A percentile compares a stretch with the other conserved stretches of the same genome.
Evolutionary conservation across 2,888 invertebrate species (phyloP).

Genomic region (Carabus problematicus): DNA sequence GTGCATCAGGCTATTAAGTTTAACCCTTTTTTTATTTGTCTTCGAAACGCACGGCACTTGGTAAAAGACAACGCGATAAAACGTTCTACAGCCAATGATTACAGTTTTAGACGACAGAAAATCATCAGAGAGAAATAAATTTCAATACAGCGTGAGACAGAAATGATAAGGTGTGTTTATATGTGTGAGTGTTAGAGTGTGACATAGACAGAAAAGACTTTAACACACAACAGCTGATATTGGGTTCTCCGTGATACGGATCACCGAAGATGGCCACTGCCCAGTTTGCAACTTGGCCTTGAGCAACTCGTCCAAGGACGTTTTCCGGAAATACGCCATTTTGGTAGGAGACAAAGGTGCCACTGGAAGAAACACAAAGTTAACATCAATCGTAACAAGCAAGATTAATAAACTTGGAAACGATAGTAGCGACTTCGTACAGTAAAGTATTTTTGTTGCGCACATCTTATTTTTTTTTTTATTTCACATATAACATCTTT

Average conservation of each 20-base stretch:
- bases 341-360: constrained; percentile 75
- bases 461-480: neutral
- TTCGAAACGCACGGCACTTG: constrained; percentile 25
- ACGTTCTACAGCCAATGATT: constrained; percentile 22
- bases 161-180: constrained; percentile 9
- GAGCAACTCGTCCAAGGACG: constrained; percentile 65
- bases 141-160: constrained; percentile 50
- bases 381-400: too few species aligned
- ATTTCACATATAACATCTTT: neutral
- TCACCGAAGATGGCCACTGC: constrained; percentile 68
- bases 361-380: constrained; percentile 63
- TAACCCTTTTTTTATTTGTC: constrained; percentile 15
- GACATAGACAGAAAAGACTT: constrained; percentile 49
- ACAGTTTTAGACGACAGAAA: neutral
- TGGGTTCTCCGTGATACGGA: constrained; percentile 81
- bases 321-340: constrained; percentile 71
- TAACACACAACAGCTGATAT: constrained; percentile 80
- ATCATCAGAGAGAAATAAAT: constrained; percentile 45
- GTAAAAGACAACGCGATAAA: constrained; percentile 20
- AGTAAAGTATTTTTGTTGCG: neutral
- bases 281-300: constrained; percentile 57
- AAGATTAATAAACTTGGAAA: too few species aligned
- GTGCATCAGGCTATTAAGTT: constrained; percentile 27
- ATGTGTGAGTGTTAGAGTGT: constrained; percentile 7
- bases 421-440: too few species aligned